A percentile compares a stretch with the other conserved stretches of the same genome.
Conservation (phyloP, 2,797 vertebrate genomes). For the Aratinga solstitialis region DNA sequence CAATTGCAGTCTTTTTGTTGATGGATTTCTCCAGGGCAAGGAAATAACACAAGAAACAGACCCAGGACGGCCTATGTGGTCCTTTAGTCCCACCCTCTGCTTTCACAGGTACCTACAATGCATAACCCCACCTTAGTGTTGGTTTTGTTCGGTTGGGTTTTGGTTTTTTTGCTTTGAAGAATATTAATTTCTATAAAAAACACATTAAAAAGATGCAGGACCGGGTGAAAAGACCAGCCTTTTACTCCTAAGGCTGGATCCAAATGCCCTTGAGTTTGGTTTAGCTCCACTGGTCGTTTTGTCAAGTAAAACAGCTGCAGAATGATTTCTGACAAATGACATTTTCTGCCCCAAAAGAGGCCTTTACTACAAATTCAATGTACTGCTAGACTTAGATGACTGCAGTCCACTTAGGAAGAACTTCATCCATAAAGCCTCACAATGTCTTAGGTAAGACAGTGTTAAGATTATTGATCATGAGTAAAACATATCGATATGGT, state of each 20-base stretch:
- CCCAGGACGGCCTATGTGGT: not conserved
- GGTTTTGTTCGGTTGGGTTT: not conserved
- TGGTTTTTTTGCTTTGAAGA: not conserved
- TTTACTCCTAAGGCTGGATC: not conserved
- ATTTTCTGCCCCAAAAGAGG: not conserved
- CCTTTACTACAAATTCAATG: not conserved
- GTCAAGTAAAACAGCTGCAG: not conserved
- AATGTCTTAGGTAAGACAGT: not conserved
- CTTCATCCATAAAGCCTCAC: not conserved
- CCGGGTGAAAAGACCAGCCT: not conserved
- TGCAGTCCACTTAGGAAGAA: not conserved
- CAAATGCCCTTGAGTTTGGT: not conserved
- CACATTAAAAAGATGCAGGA: not conserved
- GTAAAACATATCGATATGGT: not conserved
- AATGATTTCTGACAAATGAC: not conserved
- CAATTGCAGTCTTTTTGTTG: slow-evolving; percentile 19
- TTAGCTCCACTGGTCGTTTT: not conserved
- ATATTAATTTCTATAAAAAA: not conserved
- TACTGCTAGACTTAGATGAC: not conserved
- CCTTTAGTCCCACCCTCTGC: not conserved
- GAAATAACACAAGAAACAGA: not conserved
- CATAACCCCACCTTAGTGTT: not conserved
- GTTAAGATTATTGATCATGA: not conserved
- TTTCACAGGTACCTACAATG: not conserved
- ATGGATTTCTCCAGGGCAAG: not conserved